Evolutionary conservation across 2,797 vertebrate species (phyloP).

Genomic region (Microctenopoma stevenorrisi): DNA sequence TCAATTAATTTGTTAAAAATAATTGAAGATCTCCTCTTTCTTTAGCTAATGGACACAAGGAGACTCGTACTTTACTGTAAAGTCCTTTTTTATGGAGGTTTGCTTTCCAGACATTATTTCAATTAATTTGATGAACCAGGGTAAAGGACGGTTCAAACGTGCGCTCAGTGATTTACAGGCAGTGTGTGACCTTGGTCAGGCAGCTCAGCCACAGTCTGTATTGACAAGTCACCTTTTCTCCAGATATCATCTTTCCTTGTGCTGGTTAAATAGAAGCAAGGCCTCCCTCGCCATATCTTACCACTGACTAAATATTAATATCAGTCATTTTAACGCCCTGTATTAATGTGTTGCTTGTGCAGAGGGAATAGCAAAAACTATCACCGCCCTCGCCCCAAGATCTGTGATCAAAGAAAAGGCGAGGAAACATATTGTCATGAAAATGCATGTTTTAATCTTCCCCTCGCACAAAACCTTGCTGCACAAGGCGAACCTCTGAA

Average conservation of each 20-base stretch:
- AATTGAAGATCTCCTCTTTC: background rate
- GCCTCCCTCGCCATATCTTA: conserved; percentile 3
- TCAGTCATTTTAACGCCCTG: conserved; percentile 4
- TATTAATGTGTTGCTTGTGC: conserved; percentile 9
- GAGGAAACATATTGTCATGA: conserved; percentile 11
- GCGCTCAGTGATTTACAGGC: conserved; percentile 9
- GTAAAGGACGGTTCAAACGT: conserved; percentile 12
- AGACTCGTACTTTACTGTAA: background rate
- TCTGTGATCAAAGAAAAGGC: conserved; percentile 15
- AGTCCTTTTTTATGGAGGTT: too few species aligned
- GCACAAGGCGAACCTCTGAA: conserved; percentile 13
- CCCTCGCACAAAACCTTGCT: background rate
- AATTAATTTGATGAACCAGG: background rate
- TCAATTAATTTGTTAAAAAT: too few species aligned
- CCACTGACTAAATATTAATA: conserved; percentile 6
- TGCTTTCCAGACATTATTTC: background rate
- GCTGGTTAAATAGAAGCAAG: conserved; percentile 48
- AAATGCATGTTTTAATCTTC: conserved; percentile 26
- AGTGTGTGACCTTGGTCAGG: background rate
- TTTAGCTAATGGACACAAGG: background rate
- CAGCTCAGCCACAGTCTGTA: conserved; percentile 4
- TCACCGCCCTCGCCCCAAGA: background rate
- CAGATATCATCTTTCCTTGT: conserved; percentile 52
- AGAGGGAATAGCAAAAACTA: conserved; percentile 15
- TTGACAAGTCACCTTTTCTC: conserved; percentile 37